Conservation (phyloP, 2,888 invertebrate genomes). For the Leucophenga maculata region DNA sequence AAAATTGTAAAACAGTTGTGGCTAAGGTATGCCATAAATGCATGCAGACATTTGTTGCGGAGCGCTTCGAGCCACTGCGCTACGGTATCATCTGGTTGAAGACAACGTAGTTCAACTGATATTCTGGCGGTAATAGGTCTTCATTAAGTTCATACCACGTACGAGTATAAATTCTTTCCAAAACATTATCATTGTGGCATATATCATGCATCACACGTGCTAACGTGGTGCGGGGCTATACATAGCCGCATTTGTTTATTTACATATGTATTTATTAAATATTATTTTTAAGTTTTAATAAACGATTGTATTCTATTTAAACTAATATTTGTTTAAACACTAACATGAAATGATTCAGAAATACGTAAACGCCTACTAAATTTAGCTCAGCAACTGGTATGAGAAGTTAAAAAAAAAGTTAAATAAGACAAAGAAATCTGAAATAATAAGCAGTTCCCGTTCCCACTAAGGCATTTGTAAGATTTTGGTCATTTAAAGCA, state of each 20-base stretch:
- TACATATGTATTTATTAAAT: too few species aligned
- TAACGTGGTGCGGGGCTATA: slow-evolving; percentile 69
- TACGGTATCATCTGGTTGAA: slow-evolving; percentile 68
- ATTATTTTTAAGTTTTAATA: too few species aligned
- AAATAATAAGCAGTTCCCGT: too few species aligned
- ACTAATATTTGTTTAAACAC: too few species aligned
- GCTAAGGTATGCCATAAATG: slow-evolving; percentile 93
- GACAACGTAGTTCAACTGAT: slow-evolving; percentile 68
- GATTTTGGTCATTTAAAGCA: too few species aligned
- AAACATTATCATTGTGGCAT: slow-evolving; percentile 70
- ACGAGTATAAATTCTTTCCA: slow-evolving; percentile 70
- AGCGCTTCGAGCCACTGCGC: slow-evolving; percentile 67
- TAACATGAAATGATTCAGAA: too few species aligned
- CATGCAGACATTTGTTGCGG: slow-evolving; percentile 77
- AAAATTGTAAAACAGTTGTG: slow-evolving; percentile 86
- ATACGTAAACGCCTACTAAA: too few species aligned
- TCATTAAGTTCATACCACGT: slow-evolving; percentile 69
- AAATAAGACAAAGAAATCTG: too few species aligned
- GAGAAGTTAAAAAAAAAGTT: too few species aligned
- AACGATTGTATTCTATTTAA: too few species aligned
- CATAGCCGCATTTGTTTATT: not conserved
- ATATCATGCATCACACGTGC: slow-evolving; percentile 71
- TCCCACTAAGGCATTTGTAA: too few species aligned
- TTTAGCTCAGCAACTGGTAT: too few species aligned
- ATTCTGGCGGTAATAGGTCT: slow-evolving; percentile 60